Evolutionary conservation across 2,797 vertebrate species (phyloP).

Genomic region (Ctenosaura bakeri): DNA sequence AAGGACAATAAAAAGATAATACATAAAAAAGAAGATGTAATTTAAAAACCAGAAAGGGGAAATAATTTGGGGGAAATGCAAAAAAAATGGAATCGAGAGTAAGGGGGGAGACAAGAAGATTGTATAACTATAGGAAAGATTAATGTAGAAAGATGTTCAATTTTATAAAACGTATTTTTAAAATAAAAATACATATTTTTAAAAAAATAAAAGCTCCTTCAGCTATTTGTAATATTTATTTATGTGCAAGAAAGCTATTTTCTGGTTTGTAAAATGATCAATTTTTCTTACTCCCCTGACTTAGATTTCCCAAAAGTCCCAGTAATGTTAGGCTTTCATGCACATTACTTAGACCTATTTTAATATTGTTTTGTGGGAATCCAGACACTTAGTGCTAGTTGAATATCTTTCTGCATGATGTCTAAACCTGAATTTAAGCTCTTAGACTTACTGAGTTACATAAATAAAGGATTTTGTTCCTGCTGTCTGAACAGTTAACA

Average conservation of each 20-base stretch:
- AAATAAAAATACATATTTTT: too few relatives aligned
- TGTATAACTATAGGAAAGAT: too few relatives aligned
- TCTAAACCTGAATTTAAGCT: slow-evolving; percentile 29
- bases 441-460: slow-evolving; percentile 40
- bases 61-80: too few relatives aligned
- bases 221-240: neutral
- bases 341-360: slow-evolving; percentile 31
- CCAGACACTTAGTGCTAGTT: slow-evolving; percentile 31
- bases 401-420: slow-evolving; percentile 42
- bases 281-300: neutral
- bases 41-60: too few relatives aligned
- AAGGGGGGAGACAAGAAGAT: too few relatives aligned
- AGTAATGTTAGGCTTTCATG: neutral
- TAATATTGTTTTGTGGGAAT: slow-evolving; percentile 32
- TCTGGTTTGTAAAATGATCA: neutral
- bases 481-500: slow-evolving; percentile 34
- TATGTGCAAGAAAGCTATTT: neutral
- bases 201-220: neutral
- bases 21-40: too few relatives aligned
- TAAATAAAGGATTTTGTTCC: slow-evolving; percentile 43
- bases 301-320: slow-evolving; percentile 3
- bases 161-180: too few relatives aligned
- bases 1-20: too few relatives aligned
- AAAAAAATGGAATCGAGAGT: too few relatives aligned
- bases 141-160: too few relatives aligned